Conservation (phyloP, 2,797 vertebrate species). For the Poeciliopsis infans region DNA sequence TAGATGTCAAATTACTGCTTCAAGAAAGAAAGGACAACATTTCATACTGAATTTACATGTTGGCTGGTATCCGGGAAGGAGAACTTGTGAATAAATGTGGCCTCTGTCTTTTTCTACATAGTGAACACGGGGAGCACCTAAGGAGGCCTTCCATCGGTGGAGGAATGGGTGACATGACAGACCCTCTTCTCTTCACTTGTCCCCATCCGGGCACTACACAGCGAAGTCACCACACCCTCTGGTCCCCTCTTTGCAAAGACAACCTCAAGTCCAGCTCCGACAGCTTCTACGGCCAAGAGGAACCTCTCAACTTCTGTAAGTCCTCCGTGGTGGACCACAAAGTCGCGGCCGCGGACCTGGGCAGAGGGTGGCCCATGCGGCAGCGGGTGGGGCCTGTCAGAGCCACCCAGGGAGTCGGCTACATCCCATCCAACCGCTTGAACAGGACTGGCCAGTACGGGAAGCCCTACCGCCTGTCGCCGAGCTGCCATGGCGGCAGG, state of each 20-base stretch:
- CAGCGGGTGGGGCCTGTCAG: conserved; percentile 69
- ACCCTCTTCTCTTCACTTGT: conserved; percentile 76
- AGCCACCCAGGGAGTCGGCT: conserved; percentile 65
- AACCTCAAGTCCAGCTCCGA: conserved; percentile 78
- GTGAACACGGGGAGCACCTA: conserved; percentile 82
- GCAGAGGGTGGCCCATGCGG: conserved; percentile 75
- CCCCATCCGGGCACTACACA: conserved; percentile 72
- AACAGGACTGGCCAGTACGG: conserved; percentile 79
- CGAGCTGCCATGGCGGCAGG: conserved; percentile 76
- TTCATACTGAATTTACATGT: background rate
- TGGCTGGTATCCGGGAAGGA: background rate
- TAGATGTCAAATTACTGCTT: background rate
- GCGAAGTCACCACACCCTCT: conserved; percentile 80
- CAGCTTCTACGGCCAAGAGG: conserved; percentile 78
- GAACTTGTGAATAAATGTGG: conserved; percentile 28
- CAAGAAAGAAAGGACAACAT: background rate
- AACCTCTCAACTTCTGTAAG: conserved; percentile 81
- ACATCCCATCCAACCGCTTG: conserved; percentile 67
- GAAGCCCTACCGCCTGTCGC: conserved; percentile 81
- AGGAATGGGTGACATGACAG: conserved; percentile 77
- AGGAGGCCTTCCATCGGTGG: conserved; percentile 70
- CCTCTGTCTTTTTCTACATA: conserved; percentile 33
- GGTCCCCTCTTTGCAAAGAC: conserved; percentile 83
- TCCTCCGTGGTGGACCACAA: conserved; percentile 79
- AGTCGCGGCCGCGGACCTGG: conserved; percentile 65